phyloP scores from a whole-genome alignment of 2,888 invertebrate genomes.

The Macropis europaea region DNA sequence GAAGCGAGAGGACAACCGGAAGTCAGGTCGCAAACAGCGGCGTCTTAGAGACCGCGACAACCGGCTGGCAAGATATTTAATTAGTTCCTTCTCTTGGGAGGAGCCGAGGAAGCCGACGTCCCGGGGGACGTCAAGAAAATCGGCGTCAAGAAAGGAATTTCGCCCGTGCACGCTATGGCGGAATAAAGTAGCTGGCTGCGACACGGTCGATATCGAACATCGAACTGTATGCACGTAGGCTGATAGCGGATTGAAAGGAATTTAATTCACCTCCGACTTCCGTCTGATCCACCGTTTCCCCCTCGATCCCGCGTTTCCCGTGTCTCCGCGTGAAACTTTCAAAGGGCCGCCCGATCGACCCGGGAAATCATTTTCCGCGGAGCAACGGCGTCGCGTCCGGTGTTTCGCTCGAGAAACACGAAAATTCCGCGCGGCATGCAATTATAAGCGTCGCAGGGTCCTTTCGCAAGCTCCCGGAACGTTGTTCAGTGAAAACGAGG shows the following conservation, averaged over 20 bases:
- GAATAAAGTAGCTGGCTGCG: constrained; percentile 39
- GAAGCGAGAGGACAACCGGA: neutral
- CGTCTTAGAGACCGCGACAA: neutral
- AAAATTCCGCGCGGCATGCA: neutral
- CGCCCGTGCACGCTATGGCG: neutral
- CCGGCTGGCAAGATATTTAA: constrained; percentile 1
- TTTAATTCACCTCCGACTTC: constrained; percentile 30
- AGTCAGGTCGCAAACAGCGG: neutral
- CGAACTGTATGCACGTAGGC: neutral
- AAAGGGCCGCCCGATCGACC: neutral
- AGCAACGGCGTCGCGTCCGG: neutral
- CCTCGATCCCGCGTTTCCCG: constrained; percentile 1
- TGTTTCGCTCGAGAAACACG: neutral
- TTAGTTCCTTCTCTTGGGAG: constrained; percentile 1
- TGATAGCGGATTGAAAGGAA: constrained; percentile 31
- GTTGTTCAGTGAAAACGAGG: constrained; percentile 9
- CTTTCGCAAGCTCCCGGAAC: neutral
- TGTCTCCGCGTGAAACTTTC: constrained; percentile 11
- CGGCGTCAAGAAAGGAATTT: neutral
- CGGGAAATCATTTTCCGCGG: neutral
- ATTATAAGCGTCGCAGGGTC: neutral
- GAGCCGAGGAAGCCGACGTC: neutral
- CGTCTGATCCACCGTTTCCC: neutral
- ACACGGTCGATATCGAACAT: constrained; percentile 27
- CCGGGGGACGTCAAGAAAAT: neutral